A percentile compares a stretch with the other conserved stretches of the same genome.
phyloP scores from a whole-genome alignment of 2,797 vertebrate species.

The Aulostomus chinensis region DNA sequence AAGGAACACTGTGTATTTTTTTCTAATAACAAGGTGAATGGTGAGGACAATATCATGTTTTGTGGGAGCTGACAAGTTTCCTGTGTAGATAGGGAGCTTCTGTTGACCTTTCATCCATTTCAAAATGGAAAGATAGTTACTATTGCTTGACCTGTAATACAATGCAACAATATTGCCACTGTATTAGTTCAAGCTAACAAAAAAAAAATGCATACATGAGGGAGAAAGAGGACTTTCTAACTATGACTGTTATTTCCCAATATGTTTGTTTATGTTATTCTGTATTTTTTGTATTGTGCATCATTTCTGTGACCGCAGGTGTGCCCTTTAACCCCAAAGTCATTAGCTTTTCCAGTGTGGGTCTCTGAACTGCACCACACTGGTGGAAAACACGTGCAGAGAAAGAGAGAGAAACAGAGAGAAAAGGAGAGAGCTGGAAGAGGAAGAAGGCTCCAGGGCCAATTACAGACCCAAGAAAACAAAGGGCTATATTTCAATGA shows the following conservation, averaged over 20 bases:
- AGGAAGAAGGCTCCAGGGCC: conserved; percentile 73
- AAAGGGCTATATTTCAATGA: conserved; percentile 79
- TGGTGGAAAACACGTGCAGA: conserved; percentile 68
- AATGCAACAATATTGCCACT: conserved; percentile 25
- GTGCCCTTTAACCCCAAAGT: conserved; percentile 68
- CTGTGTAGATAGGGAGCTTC: conserved; percentile 19
- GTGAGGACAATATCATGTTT: no score
- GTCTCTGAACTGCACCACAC: conserved; percentile 67
- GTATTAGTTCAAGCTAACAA: conserved; percentile 26
- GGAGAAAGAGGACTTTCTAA: not conserved
- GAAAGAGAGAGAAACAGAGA: conserved; percentile 41
- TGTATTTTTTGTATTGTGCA: conserved; percentile 71
- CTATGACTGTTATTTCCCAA: conserved; percentile 55
- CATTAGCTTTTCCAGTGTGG: conserved; percentile 70
- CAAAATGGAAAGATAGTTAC: conserved; percentile 27
- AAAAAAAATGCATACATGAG: conserved; percentile 2
- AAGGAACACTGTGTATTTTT: not conserved
- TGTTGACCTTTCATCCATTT: conserved; percentile 40
- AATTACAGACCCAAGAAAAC: conserved; percentile 78
- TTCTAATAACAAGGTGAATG: no score
- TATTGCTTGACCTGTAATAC: conserved; percentile 21
- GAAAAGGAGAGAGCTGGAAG: conserved; percentile 49
- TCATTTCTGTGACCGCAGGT: conserved; percentile 65
- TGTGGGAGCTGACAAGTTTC: no score
- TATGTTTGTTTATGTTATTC: conserved; percentile 69